phyloP scores from a whole-genome alignment of 2,888 invertebrate genomes.

The Papilio protenor region DNA sequence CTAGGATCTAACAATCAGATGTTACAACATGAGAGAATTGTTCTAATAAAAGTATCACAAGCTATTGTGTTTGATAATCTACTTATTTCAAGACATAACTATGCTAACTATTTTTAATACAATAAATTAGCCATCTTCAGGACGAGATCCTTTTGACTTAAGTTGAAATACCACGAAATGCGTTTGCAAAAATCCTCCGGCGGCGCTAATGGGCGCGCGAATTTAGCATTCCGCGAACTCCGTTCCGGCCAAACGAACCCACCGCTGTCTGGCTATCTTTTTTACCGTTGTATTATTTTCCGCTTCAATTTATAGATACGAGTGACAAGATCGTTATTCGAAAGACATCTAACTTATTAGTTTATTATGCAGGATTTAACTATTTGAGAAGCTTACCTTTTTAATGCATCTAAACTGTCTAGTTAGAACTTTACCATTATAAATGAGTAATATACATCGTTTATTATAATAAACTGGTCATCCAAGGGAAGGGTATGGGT shows the following conservation, averaged over 20 bases:
- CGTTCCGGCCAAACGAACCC: slow-evolving; percentile 10
- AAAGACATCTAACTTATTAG: not conserved
- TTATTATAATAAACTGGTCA: no score
- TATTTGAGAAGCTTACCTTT: no score
- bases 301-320: not conserved
- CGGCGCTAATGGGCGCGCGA: slow-evolving; percentile 17
- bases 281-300: slow-evolving; percentile 28
- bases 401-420: no score
- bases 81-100: no score
- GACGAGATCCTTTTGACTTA: not conserved
- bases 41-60: no score
- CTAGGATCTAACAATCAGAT: not conserved
- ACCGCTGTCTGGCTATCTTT: slow-evolving; percentile 10
- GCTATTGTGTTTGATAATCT: no score
- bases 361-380: not conserved
- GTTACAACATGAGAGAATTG: not conserved
- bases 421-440: no score
- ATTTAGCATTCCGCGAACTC: slow-evolving; percentile 29
- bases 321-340: not conserved
- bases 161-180: slow-evolving; percentile 9
- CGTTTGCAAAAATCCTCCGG: slow-evolving; percentile 21
- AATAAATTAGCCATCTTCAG: not conserved
- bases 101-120: not conserved
- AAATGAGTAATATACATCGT: no score
- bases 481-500: no score